These are phyloP conservation scores for Drosophila lacteicornis DNA, from an alignment of 1,140 invertebrate species.

Conservation along the genomic window DNA sequence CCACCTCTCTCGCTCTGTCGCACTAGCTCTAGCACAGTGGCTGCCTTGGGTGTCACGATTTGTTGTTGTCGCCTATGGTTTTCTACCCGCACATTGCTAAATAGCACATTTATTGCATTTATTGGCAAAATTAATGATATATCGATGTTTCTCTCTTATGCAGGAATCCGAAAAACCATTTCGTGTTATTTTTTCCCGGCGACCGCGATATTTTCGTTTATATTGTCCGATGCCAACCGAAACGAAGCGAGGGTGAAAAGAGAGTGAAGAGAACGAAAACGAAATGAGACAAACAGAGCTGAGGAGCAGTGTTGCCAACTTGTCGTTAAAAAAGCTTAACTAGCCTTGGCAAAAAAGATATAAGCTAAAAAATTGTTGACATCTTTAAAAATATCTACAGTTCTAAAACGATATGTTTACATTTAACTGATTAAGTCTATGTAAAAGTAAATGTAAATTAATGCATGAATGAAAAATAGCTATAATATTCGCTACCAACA, in stretches of 20 bases:
- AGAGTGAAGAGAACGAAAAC: neutral
- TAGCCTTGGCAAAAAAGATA: too few species aligned
- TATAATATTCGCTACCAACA: too few species aligned
- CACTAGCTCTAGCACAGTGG: conserved; percentile 34
- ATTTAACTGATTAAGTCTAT: too few species aligned
- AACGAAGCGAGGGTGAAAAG: conserved; percentile 16
- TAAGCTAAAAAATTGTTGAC: too few species aligned
- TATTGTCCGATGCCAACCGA: conserved; percentile 10
- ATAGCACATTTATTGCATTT: conserved; percentile 62
- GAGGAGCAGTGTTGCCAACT: too few species aligned
- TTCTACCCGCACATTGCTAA: conserved; percentile 66
- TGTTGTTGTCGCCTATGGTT: conserved; percentile 64
- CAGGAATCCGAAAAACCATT: conserved; percentile 20
- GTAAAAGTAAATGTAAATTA: too few species aligned
- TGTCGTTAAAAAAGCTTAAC: too few species aligned
- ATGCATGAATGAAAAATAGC: too few species aligned
- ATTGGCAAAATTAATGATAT: conserved; percentile 33
- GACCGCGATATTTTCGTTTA: conserved; percentile 8
- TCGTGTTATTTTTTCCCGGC: conserved; percentile 31
- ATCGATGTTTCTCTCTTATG: conserved; percentile 6
- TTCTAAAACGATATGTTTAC: too few species aligned
- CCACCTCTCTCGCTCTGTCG: conserved; percentile 33
- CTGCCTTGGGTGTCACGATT: conserved; percentile 52
- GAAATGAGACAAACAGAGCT: neutral
- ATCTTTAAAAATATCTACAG: too few species aligned